Base-by-base conservation (phyloP, 2,888 invertebrate species). In the Drosophila eohydei region DNA sequence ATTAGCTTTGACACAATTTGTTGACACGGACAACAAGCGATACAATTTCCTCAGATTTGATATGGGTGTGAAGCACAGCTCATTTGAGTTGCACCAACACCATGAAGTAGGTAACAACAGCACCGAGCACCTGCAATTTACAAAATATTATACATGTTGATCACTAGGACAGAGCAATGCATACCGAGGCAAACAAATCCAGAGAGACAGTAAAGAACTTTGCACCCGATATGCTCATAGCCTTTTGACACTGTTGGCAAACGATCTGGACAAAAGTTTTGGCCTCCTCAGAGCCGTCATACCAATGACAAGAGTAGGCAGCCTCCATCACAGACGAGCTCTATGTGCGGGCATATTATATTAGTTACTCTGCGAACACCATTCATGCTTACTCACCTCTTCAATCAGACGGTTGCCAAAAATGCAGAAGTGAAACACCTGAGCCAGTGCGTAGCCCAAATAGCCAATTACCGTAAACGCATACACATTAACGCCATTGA, bases 301-400 rank as follows among this genome's bases (percentile, higher is more conserved):
- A 97, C 97, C 97, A 97, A 79, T 97, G 97, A 87, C 97, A 97
- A 54, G 97, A 97, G 93, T 97, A 97, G 0, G 97, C 97, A 1
- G 97, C 97, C 93, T 97, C 97, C 97, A 97, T 97, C 6, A 97
- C 97, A 4, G 97, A 97, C 70, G 97, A 97, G 89, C 97, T 97
- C 97, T 97, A 91, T n/a, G 43, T 14, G 16, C 7, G n/a, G 21
- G n/a, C n/a, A 48, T 16, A 36, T 55, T 40, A 46, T 32, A 9
- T 60, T 21, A 46, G 26, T 50, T n/a, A 43, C 21, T 8, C 32
- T 41, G 16, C 34, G 21, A 1, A 28, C 11, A 16, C 0, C 9
- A 3, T 16, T 26, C 14, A 21, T 14, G 30, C 11, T 0, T 26
- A 28, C 90, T 88, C 68, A 97, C 97, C 95, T 97, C 97, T 94